Evolutionary conservation across 2,888 invertebrate species (phyloP).

Genomic region (Xestia sexstrigata): DNA sequence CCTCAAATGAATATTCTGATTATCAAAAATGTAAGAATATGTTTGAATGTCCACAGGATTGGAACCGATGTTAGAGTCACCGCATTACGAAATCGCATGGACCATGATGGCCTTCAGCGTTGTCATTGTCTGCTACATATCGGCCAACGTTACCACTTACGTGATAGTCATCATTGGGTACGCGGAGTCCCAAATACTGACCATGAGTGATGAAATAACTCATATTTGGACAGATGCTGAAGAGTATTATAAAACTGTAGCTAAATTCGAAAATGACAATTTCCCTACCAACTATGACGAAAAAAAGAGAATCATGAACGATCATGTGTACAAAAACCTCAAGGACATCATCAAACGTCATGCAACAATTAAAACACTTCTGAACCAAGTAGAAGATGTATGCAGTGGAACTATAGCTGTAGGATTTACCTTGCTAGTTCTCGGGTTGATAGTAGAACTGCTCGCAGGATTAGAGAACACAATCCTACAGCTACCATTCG

Average conservation of each 20-base stretch:
- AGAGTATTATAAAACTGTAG: constrained; percentile 19
- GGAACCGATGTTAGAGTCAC: constrained; percentile 61
- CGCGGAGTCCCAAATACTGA: constrained; percentile 56
- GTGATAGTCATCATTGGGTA: constrained; percentile 57
- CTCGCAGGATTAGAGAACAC: constrained; percentile 76
- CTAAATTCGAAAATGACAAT: constrained; percentile 1
- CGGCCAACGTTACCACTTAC: constrained; percentile 57
- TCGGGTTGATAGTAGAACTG: constrained; percentile 69
- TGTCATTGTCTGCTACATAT: constrained; percentile 40
- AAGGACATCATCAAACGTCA: constrained; percentile 68
- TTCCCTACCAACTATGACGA: not conserved
- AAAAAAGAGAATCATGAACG: constrained; percentile 35
- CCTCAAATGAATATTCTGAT: not conserved
- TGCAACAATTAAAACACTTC: constrained; percentile 61
- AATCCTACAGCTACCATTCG: constrained; percentile 72
- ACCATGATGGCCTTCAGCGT: constrained; percentile 17
- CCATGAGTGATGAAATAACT: constrained; percentile 48
- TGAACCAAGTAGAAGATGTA: constrained; percentile 66
- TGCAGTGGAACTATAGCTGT: constrained; percentile 70
- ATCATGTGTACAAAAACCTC: constrained; percentile 59
- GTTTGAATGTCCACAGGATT: constrained; percentile 44
- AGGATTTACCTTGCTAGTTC: constrained; percentile 69
- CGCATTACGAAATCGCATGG: constrained; percentile 58
- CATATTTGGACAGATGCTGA: constrained; percentile 62
- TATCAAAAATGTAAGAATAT: not conserved